Percentiles rank a stretch among this genome's conserved stretches.
phyloP scores from a whole-genome alignment of 2,113 vertebrate species.

The rabbit (Oryctolagus cuniculus) region mOryCun1.1 NC_091432.1:100433501-100434000 shows the following conservation, averaged over 20 bases:
- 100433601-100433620: constrained; percentile 39
- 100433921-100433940: constrained; percentile 49
- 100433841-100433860: constrained; percentile 40
- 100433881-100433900: constrained; percentile 30
- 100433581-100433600: constrained; percentile 50
- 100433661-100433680: not conserved
- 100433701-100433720: constrained; percentile 13
- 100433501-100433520: not conserved
- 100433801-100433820: not conserved
- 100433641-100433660: not conserved
- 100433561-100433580: not conserved
- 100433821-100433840: not conserved
- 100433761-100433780: not conserved
- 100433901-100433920: constrained; percentile 64
- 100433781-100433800: constrained; percentile 26
- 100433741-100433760: constrained; percentile 38
- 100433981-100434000: too few species aligned
- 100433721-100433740: constrained; percentile 3
- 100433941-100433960: constrained; percentile 23
- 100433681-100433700: constrained; percentile 47
- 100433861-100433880: not conserved
- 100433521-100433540: not conserved
- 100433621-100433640: constrained; percentile 52
- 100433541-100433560: constrained; percentile 27
- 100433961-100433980: too few species aligned